Evolutionary conservation across 2,888 invertebrate genomes (phyloP).

Genomic region (Noctua fimbriata): DNA sequence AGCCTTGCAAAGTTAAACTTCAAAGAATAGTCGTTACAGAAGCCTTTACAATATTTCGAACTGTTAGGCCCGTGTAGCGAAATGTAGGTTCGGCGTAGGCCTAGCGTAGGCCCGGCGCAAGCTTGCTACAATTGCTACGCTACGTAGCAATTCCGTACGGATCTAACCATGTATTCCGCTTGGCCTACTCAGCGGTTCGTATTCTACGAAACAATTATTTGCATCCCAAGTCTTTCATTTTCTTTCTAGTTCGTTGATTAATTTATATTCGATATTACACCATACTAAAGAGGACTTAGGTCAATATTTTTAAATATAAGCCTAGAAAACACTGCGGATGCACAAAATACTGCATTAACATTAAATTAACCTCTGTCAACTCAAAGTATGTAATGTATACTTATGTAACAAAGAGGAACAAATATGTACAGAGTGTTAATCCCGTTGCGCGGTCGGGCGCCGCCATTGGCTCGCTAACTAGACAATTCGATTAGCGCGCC

Average conservation of each 20-base stretch:
- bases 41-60: neutral
- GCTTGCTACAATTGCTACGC: conserved; percentile 7
- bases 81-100: neutral
- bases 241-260: neutral
- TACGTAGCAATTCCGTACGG: too few relatives aligned
- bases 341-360: neutral
- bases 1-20: neutral
- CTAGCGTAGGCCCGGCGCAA: neutral
- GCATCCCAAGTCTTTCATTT: neutral
- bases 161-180: neutral
- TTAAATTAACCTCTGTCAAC: neutral
- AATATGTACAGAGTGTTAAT: conserved; percentile 47
- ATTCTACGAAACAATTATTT: neutral
- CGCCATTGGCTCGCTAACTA: conserved; percentile 66
- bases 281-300: neutral
- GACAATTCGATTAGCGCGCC: conserved; percentile 67
- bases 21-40: neutral
- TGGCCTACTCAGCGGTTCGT: neutral
- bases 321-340: neutral
- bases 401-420: conserved; percentile 38
- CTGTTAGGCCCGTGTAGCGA: neutral
- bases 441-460: conserved; percentile 48
- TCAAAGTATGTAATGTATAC: neutral
- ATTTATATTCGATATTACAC: neutral
- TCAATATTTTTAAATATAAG: neutral